Percentiles rank a stretch among this genome's conserved stretches.
Evolutionary conservation across 2,113 vertebrate genomes (phyloP).

Genomic region (Octodon degus): DNA sequence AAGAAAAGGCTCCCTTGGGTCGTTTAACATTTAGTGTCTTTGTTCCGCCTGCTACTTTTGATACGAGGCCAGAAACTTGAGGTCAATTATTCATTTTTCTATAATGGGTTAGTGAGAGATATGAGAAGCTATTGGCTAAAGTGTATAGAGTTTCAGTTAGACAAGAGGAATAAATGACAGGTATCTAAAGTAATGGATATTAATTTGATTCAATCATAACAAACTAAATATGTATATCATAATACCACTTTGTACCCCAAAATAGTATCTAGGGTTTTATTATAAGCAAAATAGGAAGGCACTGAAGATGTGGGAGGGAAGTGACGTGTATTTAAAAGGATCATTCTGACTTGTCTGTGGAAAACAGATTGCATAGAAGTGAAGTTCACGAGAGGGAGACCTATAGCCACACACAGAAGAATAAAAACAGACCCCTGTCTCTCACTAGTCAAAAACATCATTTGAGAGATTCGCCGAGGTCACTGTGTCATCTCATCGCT

Average conservation of each 20-base stretch:
- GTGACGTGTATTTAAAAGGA: background rate
- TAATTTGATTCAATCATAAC: background rate
- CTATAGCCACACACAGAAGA: background rate
- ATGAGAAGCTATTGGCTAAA: background rate
- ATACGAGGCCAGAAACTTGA: background rate
- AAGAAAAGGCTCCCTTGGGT: background rate
- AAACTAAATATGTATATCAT: background rate
- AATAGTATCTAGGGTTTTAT: background rate
- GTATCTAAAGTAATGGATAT: background rate
- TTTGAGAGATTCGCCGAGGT: too few relatives aligned
- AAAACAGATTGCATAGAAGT: background rate
- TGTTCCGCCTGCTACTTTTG: conserved; percentile 31
- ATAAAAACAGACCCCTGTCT: background rate
- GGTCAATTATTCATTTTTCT: background rate
- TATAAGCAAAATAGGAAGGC: background rate
- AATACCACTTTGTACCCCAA: background rate
- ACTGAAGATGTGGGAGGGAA: background rate
- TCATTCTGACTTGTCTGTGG: background rate
- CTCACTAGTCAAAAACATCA: background rate
- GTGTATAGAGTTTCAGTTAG: background rate
- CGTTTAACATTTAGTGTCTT: background rate
- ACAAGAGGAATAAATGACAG: background rate
- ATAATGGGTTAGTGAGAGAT: background rate
- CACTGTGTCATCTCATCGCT: too few relatives aligned
- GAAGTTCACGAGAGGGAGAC: background rate